phyloP scores from a whole-genome alignment of 2,888 invertebrate genomes.

The Lysandra coridon region DNA sequence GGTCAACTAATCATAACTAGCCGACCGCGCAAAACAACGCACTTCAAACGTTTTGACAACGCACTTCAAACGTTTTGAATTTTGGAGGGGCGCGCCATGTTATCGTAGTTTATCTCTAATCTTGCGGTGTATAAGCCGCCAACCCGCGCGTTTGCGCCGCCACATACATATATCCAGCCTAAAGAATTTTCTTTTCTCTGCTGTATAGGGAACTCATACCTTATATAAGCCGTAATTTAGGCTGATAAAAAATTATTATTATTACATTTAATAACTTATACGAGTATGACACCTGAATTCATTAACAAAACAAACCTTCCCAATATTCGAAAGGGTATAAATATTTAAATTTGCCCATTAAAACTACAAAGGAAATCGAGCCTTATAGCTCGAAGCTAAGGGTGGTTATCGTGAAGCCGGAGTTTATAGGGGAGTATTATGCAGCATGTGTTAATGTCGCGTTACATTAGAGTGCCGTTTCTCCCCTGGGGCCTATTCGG shows the following conservation, averaged over 20 bases:
- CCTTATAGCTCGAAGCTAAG: background rate
- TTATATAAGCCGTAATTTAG: background rate
- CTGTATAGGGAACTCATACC: background rate
- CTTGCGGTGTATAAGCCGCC: no score
- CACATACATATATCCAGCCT: no score
- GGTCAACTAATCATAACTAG: no score
- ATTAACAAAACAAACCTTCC: background rate
- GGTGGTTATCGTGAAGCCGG: background rate
- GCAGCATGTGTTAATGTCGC: background rate
- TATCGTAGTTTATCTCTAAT: no score
- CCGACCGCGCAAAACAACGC: no score
- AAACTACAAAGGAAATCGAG: background rate
- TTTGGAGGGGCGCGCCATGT: no score
- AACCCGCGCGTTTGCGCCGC: no score
- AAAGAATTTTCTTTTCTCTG: no score
- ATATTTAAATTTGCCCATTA: background rate
- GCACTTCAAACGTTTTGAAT: no score
- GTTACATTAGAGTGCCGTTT: background rate
- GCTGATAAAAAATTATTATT: background rate
- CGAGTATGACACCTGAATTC: background rate
- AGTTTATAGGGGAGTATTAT: background rate
- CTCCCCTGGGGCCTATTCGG: background rate
- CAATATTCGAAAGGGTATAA: slow-evolving; percentile 8
- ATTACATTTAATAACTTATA: background rate
- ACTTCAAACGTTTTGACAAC: no score